Conservation (phyloP, 2,113 vertebrate species). For the Bubalus kerabau region DNA sequence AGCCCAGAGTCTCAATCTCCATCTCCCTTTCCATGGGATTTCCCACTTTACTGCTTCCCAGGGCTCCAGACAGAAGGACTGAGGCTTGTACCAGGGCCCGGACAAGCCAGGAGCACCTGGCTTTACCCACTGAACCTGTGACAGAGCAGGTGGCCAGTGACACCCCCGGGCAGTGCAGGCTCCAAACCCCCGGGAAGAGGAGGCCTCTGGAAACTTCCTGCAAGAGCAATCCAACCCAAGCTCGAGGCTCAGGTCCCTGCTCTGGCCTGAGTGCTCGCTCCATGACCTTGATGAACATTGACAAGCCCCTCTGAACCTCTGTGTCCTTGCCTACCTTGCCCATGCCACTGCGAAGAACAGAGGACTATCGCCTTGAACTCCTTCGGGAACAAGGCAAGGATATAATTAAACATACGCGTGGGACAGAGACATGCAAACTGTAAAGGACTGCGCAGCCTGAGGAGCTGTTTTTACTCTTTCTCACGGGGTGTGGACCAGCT, state of each 20-base stretch:
- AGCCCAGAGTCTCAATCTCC: neutral
- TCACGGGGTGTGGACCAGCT: neutral
- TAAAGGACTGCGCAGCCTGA: conserved; percentile 25
- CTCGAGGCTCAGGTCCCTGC: neutral
- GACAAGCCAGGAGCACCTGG: neutral
- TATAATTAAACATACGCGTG: conserved; percentile 57
- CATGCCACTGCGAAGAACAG: neutral
- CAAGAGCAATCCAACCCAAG: accelerated
- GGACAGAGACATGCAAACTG: conserved; percentile 50
- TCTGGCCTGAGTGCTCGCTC: neutral
- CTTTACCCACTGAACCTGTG: neutral
- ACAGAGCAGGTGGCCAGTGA: no score
- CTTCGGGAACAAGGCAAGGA: conserved; percentile 14
- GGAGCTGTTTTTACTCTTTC: conserved; percentile 4
- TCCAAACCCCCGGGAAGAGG: accelerated
- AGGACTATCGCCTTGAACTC: neutral
- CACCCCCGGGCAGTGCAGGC: neutral
- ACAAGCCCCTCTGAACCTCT: neutral
- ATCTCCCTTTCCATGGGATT: neutral
- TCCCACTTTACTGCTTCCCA: neutral
- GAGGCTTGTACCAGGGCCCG: neutral
- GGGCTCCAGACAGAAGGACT: neutral
- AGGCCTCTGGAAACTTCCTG: neutral
- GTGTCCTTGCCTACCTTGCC: neutral
- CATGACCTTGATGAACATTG: neutral